A percentile compares a stretch with the other conserved stretches of the same genome.
phyloP scores from a whole-genome alignment of 2,113 vertebrate genomes.

The Lynx canadensis region DNA sequence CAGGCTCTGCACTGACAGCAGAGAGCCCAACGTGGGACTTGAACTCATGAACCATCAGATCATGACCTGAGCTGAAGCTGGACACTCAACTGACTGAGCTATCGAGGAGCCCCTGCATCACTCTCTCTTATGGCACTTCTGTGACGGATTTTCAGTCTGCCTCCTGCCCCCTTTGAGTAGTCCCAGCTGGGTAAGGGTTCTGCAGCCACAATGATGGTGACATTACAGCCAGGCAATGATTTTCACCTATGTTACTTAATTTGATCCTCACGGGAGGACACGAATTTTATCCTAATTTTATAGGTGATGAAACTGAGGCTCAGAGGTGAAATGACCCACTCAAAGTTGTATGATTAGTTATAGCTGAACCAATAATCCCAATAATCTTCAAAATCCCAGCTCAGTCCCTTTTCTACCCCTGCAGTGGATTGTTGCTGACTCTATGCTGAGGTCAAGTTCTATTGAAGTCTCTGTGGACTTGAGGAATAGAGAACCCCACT shows the following conservation, averaged over 20 bases:
- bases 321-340: not conserved
- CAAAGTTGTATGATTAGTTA: not conserved
- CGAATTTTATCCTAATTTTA: not conserved
- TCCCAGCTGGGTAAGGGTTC: not conserved
- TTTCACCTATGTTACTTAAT: not conserved
- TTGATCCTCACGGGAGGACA: not conserved
- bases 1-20: too few relatives aligned
- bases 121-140: not conserved
- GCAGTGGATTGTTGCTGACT: not conserved
- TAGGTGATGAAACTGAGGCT: not conserved
- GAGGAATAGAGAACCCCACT: not conserved
- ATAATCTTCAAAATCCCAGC: not conserved
- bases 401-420: not conserved
- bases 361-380: not conserved
- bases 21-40: too few relatives aligned
- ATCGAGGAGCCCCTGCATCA: not conserved
- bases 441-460: not conserved
- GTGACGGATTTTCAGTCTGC: not conserved
- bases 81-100: too few relatives aligned
- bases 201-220: not conserved
- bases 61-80: too few relatives aligned
- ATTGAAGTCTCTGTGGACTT: not conserved
- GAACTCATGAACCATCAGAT: too few relatives aligned
- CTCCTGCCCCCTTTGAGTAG: not conserved
- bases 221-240: not conserved